Evolutionary conservation across 2,113 vertebrate species (phyloP).

Genomic region (Ictidomys tridecemlineatus): DNA sequence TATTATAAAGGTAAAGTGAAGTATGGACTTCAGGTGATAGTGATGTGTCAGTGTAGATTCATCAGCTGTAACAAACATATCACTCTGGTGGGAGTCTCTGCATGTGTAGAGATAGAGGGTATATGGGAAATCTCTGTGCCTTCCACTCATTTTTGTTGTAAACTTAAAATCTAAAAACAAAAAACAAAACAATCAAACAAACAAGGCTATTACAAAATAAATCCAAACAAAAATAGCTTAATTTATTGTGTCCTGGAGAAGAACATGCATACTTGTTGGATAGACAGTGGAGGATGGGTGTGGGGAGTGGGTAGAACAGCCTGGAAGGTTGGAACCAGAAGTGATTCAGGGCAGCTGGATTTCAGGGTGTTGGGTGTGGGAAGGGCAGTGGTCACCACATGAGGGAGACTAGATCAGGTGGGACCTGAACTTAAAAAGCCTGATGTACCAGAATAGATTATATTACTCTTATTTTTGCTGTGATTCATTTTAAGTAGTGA

Average conservation of each 20-base stretch:
- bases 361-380: neutral
- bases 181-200: neutral
- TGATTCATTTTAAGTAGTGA: conserved; percentile 15
- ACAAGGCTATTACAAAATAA: neutral
- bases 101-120: neutral
- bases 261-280: neutral
- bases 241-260: neutral
- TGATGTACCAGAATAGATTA: neutral
- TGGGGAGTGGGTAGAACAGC: neutral
- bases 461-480: neutral
- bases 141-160: neutral
- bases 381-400: neutral
- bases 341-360: neutral
- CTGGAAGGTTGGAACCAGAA: neutral
- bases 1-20: neutral
- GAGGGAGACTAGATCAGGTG: neutral
- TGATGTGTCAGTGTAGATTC: too few relatives aligned
- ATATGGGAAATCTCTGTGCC: neutral
- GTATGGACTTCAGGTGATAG: too few relatives aligned
- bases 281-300: neutral
- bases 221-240: neutral
- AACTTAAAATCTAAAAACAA: neutral
- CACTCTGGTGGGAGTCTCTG: neutral
- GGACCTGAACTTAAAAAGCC: neutral
- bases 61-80: neutral